Percentiles rank a stretch among this genome's conserved stretches.
Evolutionary conservation across 1,140 invertebrate species (phyloP).

Genomic region (Dendrolimus punctatus): DNA sequence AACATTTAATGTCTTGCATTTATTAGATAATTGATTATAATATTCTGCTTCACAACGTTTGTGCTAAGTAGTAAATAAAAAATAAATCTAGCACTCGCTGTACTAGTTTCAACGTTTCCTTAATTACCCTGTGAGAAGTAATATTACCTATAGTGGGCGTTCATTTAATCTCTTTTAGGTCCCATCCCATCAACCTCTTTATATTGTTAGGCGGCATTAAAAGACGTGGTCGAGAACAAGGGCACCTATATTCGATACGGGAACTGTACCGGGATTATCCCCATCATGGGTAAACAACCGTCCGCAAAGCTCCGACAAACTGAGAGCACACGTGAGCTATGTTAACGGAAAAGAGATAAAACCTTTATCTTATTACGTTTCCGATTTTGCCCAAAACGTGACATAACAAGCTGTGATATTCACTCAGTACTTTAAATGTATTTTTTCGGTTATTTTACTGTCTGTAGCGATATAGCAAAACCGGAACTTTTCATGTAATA

Average conservation of each 20-base stretch:
- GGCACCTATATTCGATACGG: constrained; percentile 27
- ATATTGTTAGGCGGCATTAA: constrained; percentile 31
- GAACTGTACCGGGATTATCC: constrained; percentile 53
- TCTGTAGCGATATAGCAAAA: too few species aligned
- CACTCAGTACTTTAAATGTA: too few species aligned
- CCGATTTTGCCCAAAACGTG: constrained; percentile 10
- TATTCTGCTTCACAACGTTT: too few species aligned
- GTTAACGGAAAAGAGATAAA: constrained; percentile 64
- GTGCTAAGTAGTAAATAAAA: too few species aligned
- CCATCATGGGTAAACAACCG: constrained; percentile 45
- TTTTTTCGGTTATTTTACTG: too few species aligned
- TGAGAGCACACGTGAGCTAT: constrained; percentile 45
- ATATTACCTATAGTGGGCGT: not conserved
- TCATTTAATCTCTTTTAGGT: constrained; percentile 8
- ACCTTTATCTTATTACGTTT: constrained; percentile 64
- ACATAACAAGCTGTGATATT: constrained; percentile 1
- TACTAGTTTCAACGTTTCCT: too few species aligned
- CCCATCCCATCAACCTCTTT: constrained; percentile 12
- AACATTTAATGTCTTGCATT: too few species aligned
- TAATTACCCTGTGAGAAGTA: too few species aligned
- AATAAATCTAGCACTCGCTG: too few species aligned
- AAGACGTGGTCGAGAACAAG: constrained; percentile 26
- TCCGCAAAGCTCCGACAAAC: constrained; percentile 38
- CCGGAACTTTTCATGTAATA: too few species aligned
- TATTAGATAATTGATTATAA: too few species aligned